Evolutionary conservation across 2,888 invertebrate genomes (phyloP).

Genomic region (Drosophila macrothrix): DNA sequence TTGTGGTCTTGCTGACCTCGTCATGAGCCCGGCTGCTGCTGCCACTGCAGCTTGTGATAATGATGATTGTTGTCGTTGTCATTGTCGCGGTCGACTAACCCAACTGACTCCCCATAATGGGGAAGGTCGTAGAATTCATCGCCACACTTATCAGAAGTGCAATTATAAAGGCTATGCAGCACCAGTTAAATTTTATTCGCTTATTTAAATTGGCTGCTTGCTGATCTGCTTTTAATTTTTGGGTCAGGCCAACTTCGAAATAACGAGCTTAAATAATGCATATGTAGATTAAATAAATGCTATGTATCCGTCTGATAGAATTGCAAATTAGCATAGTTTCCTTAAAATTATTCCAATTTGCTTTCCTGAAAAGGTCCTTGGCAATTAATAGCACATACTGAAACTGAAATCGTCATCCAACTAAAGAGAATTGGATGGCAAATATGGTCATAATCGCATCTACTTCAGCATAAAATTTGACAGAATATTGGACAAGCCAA

Average conservation of each 20-base stretch:
- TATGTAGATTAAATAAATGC: background rate
- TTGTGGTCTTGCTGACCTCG: conserved; percentile 29
- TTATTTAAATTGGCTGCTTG: conserved; percentile 20
- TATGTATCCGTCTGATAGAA: background rate
- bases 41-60: conserved; percentile 10
- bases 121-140: conserved; percentile 9
- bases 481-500: background rate
- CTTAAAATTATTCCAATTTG: background rate
- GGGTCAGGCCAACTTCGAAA: background rate
- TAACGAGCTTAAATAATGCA: background rate
- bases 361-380: background rate
- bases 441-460: background rate
- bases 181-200: conserved; percentile 33
- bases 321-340: background rate
- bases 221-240: conserved; percentile 9
- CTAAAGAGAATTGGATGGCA: no score
- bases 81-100: conserved; percentile 52
- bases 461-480: background rate
- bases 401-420: background rate
- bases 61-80: conserved; percentile 40
- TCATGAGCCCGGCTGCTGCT: conserved; percentile 12
- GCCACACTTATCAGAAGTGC: conserved; percentile 69
- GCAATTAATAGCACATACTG: background rate
- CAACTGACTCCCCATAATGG: conserved; percentile 29
- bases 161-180: conserved; percentile 57